phyloP scores from a whole-genome alignment of 2,888 invertebrate genomes.

The Volucella bombylans region DNA sequence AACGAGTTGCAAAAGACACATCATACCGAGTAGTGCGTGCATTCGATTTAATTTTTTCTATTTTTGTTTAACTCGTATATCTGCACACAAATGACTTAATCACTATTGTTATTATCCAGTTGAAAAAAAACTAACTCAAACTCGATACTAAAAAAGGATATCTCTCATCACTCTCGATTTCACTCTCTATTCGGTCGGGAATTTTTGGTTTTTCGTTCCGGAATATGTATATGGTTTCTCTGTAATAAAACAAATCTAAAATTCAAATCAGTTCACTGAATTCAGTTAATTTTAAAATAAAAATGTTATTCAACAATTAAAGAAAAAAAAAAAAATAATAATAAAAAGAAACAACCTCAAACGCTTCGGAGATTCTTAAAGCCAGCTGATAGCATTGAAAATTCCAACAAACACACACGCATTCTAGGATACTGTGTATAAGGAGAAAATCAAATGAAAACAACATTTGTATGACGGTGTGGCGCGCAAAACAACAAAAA shows the following conservation, averaged over 20 bases:
- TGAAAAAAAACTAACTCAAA: too few relatives aligned
- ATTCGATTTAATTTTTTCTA: conserved; percentile 9
- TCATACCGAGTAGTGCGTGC: conserved; percentile 11
- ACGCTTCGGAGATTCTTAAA: conserved; percentile 17
- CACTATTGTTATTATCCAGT: too few relatives aligned
- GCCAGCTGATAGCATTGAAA: conserved; percentile 65
- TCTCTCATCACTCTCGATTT: not conserved
- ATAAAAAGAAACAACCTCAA: too few relatives aligned
- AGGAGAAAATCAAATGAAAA: conserved; percentile 27
- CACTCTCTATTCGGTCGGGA: not conserved
- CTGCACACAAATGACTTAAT: too few relatives aligned
- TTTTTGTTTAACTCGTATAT: not conserved
- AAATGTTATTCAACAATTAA: conserved; percentile 58
- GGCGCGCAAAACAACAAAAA: conserved; percentile 54
- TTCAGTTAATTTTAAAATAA: conserved; percentile 34
- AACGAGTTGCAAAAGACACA: conserved; percentile 35
- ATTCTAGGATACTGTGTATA: conserved; percentile 9
- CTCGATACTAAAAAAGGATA: too few relatives aligned
- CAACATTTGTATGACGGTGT: conserved; percentile 27
- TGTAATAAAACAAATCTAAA: not conserved
- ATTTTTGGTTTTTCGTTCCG: not conserved
- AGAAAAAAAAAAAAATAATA: not conserved
- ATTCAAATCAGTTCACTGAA: conserved; percentile 50
- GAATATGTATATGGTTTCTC: not conserved
- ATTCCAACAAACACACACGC: conserved; percentile 12